These are phyloP conservation scores for Tinea semifulvella DNA, from an alignment of 2,888 invertebrate species.

Conservation along the genomic window DNA sequence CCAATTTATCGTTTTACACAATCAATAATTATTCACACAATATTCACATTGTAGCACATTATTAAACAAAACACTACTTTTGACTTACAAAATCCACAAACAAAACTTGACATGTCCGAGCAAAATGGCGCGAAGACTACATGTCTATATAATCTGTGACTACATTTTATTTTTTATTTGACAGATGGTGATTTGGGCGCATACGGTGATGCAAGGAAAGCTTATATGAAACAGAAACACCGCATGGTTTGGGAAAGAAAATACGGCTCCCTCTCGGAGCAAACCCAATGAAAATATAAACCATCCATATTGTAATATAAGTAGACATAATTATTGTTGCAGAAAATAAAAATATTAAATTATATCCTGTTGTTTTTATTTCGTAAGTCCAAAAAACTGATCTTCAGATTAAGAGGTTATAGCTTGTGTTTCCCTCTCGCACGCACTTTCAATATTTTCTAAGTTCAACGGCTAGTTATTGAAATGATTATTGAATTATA, in stretches of 20 bases:
- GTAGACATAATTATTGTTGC: not conserved
- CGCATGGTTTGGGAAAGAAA: conserved; percentile 97
- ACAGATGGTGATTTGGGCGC: conserved; percentile 93
- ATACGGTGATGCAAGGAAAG: conserved; percentile 73
- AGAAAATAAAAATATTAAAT: not conserved
- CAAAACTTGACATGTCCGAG: too few relatives aligned
- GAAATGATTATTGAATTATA: too few relatives aligned
- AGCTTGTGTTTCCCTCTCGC: too few relatives aligned
- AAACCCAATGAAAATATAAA: conserved; percentile 32
- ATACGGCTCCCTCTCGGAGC: conserved; percentile 72
- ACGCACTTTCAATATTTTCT: too few relatives aligned
- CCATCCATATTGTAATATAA: conserved; percentile 11
- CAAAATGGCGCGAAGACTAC: too few relatives aligned
- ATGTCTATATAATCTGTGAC: not conserved
- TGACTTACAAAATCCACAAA: too few relatives aligned
- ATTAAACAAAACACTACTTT: too few relatives aligned
- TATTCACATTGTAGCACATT: too few relatives aligned
- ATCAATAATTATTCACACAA: not conserved
- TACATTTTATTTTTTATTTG: conserved; percentile 33
- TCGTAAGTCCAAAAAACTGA: too few relatives aligned
- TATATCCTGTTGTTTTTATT: not conserved
- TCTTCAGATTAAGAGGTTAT: too few relatives aligned
- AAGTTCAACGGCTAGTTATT: too few relatives aligned
- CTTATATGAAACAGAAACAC: conserved; percentile 98
- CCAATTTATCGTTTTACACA: too few relatives aligned